phyloP scores from a whole-genome alignment of 2,888 invertebrate species.

The Callosobruchus maculatus region DNA sequence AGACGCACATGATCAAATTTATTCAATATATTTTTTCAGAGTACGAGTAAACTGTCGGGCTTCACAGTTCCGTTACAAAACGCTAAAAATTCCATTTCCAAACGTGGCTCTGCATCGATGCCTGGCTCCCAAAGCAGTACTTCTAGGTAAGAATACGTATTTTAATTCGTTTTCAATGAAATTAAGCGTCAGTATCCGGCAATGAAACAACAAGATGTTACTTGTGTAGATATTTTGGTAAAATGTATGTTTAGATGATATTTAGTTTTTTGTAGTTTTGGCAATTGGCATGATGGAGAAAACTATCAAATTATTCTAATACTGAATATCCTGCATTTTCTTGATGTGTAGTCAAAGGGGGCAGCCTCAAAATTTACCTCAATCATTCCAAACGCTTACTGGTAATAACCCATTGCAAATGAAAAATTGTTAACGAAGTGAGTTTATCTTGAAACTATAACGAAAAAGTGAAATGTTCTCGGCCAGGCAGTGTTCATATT shows the following conservation, averaged over 20 bases:
- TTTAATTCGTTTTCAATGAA: background rate
- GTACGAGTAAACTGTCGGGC: slow-evolving; percentile 43
- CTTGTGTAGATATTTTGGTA: slow-evolving; percentile 32
- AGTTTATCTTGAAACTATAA: no score
- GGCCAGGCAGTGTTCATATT: no score
- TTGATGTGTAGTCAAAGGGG: background rate
- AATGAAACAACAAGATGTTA: slow-evolving; percentile 13
- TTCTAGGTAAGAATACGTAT: slow-evolving; percentile 38
- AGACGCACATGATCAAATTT: background rate
- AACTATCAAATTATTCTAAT: background rate
- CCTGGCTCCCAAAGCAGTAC: slow-evolving; percentile 41
- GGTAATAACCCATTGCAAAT: no score
- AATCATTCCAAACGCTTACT: no score
- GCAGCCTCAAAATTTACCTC: background rate
- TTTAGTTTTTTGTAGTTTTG: slow-evolving; percentile 37
- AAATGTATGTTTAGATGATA: slow-evolving; percentile 27
- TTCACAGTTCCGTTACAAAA: slow-evolving; percentile 44
- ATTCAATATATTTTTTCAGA: slow-evolving; percentile 34
- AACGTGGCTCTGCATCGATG: slow-evolving; percentile 43
- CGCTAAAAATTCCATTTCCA: slow-evolving; percentile 43
- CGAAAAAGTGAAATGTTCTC: no score
- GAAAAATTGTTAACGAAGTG: no score
- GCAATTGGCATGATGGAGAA: slow-evolving; percentile 33
- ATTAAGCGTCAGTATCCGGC: background rate
- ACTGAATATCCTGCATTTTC: background rate